phyloP scores from a whole-genome alignment of 2,113 vertebrate species.

The Grantiella picta region DNA sequence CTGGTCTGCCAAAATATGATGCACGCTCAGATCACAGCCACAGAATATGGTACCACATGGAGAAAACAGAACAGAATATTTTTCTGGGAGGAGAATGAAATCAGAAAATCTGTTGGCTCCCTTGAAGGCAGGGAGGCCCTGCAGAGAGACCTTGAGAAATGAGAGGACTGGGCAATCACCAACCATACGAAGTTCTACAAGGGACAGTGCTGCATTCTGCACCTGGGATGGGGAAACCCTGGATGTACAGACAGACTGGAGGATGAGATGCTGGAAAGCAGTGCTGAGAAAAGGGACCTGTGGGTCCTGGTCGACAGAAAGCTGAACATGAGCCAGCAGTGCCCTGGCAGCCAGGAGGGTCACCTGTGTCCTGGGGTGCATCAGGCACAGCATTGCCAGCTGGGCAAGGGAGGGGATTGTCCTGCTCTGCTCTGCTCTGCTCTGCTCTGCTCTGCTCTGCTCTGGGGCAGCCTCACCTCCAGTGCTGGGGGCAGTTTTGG shows the following conservation, averaged over 20 bases:
- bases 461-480: fast-evolving
- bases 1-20: neutral
- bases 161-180: neutral
- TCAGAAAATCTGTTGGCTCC: neutral
- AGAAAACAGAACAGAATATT: neutral
- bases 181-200: neutral
- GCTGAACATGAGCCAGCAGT: fast-evolving
- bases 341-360: neutral
- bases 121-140: neutral
- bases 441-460: neutral
- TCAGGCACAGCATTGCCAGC: neutral
- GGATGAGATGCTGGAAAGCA: neutral
- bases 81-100: neutral
- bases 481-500: neutral
- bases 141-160: neutral
- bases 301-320: fast-evolving
- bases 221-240: too few relatives aligned
- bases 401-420: neutral
- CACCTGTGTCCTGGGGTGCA: fast-evolving
- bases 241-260: neutral
- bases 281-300: neutral
- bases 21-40: neutral
- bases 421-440: neutral
- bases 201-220: neutral
- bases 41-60: neutral